Conservation (phyloP, 1,140 invertebrate species). For the Ostrea edulis region DNA sequence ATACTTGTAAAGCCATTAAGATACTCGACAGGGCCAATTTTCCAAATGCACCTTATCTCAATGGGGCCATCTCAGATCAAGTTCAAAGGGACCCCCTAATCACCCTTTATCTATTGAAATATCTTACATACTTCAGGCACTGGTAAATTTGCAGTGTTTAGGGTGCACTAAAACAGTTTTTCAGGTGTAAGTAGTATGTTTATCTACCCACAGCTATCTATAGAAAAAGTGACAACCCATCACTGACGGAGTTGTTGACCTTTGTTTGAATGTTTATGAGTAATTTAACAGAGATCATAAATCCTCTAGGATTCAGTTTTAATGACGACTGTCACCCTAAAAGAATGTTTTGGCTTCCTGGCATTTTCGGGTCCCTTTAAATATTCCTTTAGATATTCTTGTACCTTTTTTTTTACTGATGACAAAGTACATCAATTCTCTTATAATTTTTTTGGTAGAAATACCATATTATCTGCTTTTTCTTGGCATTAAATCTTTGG, state of each 20-base stretch:
- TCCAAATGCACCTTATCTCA: constrained; percentile 23
- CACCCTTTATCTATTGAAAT: constrained; percentile 35
- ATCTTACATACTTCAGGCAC: constrained; percentile 28
- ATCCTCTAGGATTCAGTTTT: background rate
- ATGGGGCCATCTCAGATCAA: constrained; percentile 29
- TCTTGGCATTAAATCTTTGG: background rate
- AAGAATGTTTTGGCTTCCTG: background rate
- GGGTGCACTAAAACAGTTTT: constrained; percentile 28
- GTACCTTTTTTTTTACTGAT: background rate
- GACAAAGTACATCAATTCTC: background rate
- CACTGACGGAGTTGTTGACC: constrained; percentile 19
- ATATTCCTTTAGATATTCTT: constrained; percentile 7
- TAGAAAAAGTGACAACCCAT: background rate
- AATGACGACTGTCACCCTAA: background rate
- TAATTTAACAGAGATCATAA: constrained; percentile 30
- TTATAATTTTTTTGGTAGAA: background rate
- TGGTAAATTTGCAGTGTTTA: constrained; percentile 24
- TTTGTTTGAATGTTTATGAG: constrained; percentile 22
- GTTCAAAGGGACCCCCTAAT: constrained; percentile 19
- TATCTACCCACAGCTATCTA: constrained; percentile 10
- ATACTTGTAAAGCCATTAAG: constrained; percentile 12
- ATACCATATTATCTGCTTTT: background rate
- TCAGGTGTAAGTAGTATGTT: constrained; percentile 2
- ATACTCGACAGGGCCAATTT: constrained; percentile 28
- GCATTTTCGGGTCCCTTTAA: constrained; percentile 29